Percentiles rank a stretch among this genome's conserved stretches.
phyloP scores from a whole-genome alignment of 2,797 vertebrate species.

The Manis pentadactyla region DNA sequence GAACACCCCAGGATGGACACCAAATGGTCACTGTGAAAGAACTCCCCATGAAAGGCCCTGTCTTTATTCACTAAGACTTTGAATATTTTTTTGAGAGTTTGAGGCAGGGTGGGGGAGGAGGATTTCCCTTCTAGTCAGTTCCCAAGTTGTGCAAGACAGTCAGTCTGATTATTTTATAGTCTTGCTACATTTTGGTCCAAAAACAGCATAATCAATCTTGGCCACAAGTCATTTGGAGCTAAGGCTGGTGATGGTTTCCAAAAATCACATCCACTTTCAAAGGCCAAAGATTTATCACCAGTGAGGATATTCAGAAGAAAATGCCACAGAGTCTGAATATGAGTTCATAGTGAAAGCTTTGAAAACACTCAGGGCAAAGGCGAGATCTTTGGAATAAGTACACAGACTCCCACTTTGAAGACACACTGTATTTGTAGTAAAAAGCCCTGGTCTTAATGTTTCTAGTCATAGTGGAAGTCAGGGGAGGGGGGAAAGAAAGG shows the following conservation, averaged over 20 bases:
- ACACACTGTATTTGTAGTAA: background rate
- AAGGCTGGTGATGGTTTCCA: slow-evolving; percentile 69
- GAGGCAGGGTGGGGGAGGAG: rapidly evolving
- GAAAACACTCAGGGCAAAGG: slow-evolving; percentile 57
- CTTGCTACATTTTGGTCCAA: slow-evolving; percentile 55
- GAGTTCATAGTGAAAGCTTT: slow-evolving; percentile 66
- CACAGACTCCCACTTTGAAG: slow-evolving; percentile 62
- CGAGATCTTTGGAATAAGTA: slow-evolving; percentile 44
- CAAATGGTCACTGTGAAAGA: background rate
- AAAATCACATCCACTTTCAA: slow-evolving; percentile 80
- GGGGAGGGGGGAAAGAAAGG: background rate
- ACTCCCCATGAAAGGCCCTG: background rate
- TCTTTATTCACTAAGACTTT: slow-evolving; percentile 29
- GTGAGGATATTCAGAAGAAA: slow-evolving; percentile 70
- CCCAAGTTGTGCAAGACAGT: slow-evolving; percentile 66
- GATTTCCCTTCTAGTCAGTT: slow-evolving; percentile 56
- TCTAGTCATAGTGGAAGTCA: background rate
- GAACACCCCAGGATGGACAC: background rate
- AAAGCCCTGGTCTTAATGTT: slow-evolving; percentile 11
- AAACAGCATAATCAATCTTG: slow-evolving; percentile 76
- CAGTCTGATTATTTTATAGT: slow-evolving; percentile 71
- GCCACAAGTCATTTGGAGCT: slow-evolving; percentile 73
- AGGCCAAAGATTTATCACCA: slow-evolving; percentile 79
- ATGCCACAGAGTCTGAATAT: slow-evolving; percentile 61
- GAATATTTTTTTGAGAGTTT: background rate